Percentiles rank a stretch among this genome's conserved stretches.
These are phyloP conservation scores for Drosophila diplacantha DNA, from an alignment of 2,888 invertebrate species.

Conservation along the genomic window DNA sequence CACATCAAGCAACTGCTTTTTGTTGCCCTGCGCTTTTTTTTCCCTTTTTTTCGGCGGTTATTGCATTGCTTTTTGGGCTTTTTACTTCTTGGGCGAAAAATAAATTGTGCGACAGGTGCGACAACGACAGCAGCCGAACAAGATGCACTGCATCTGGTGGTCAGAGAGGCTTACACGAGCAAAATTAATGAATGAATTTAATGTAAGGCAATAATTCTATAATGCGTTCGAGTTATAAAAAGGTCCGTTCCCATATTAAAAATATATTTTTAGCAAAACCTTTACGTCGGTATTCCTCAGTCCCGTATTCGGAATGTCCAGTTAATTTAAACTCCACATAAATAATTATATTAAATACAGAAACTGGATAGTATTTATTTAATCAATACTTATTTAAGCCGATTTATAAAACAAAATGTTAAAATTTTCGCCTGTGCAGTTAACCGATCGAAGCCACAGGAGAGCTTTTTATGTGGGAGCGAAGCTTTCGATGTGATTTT, in stretches of 20 bases:
- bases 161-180: constrained; percentile 5
- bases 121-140: constrained; percentile 57
- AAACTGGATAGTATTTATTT: not conserved
- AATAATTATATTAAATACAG: not conserved
- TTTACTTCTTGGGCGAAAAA: constrained; percentile 66
- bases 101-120: constrained; percentile 72
- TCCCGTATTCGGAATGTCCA: not conserved
- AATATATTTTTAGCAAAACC: not conserved
- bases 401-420: not conserved
- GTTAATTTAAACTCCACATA: not conserved
- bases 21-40: constrained; percentile 18
- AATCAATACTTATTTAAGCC: not conserved
- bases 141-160: constrained; percentile 18
- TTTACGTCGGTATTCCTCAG: not conserved
- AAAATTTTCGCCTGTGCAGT: constrained; percentile 9
- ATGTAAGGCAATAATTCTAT: not conserved
- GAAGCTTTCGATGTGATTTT: constrained; percentile 52
- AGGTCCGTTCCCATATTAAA: accelerated
- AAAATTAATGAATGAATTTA: not conserved
- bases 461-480: constrained; percentile 62
- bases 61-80: constrained; percentile 54
- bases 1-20: constrained; percentile 69
- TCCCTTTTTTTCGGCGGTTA: constrained; percentile 38
- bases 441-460: constrained; percentile 7
- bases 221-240: not conserved